Conservation (phyloP, 2,113 vertebrate genomes). For the Zosterops hypoxanthus region DNA sequence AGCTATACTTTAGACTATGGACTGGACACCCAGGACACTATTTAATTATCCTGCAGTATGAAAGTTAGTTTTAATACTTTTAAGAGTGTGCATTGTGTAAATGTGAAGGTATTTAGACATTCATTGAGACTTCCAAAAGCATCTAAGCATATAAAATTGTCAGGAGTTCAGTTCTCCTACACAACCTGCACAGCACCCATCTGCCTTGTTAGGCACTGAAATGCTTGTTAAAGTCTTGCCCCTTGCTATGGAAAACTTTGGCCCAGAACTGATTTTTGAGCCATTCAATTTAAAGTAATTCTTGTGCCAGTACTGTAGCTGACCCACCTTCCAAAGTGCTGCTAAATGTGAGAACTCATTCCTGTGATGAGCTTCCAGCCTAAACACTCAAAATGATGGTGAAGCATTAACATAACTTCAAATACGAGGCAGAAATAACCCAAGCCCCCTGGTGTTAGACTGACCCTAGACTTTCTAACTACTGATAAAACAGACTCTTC, state of each 20-base stretch:
- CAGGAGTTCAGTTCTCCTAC: background rate
- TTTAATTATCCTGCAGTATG: background rate
- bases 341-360: background rate
- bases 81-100: background rate
- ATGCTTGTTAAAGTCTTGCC: background rate
- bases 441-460: background rate
- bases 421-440: background rate
- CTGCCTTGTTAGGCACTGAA: background rate
- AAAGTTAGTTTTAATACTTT: background rate
- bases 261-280: background rate
- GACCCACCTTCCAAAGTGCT: background rate
- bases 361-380: background rate
- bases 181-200: background rate
- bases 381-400: background rate
- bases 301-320: background rate
- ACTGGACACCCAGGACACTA: background rate
- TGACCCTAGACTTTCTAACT: background rate
- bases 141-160: background rate
- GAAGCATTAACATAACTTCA: background rate
- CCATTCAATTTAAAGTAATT: background rate
- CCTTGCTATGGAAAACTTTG: background rate
- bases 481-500: background rate
- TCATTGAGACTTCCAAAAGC: background rate
- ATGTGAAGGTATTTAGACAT: background rate
- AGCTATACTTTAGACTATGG: background rate